Evolutionary conservation across 2,113 vertebrate species (phyloP), one percentile per base, ranked within the genome.

Genomic region (Oceanites oceanicus): DNA sequence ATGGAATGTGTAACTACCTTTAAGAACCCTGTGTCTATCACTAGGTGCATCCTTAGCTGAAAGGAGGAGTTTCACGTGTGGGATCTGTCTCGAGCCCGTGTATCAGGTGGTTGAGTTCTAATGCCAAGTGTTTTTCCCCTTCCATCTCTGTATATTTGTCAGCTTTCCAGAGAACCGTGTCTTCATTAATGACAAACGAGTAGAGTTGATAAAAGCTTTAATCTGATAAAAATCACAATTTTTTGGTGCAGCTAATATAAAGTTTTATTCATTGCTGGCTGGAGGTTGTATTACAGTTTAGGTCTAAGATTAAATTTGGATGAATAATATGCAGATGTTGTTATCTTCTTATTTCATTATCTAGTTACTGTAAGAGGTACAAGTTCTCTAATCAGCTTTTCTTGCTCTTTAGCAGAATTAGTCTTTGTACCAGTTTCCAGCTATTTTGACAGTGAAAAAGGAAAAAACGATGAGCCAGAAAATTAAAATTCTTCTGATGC

Each of bases 401-500:
- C 75, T 90, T 96, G 87, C 80, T 96, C 45, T 90, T 84, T 84
- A 93, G 91, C 62, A 93, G 95, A 97, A 96, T 95, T 94, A 95
- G 83, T 66, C 76, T 97, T 92, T 90, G 72, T 95, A 92, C 80
- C 36, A 22, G 53, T 97, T 97, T 91, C 74, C 58, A 42, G 88
- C 77, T 85, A 84, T 50, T 85, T 95, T 96, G 94, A 92, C 80
- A 96, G 25, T 92, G 86, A 97, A 96, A 79, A 97, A 94, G 75
- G 65, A 85, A 95, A 75, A 92, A 89, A 34, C 21, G 59, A 82
- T 76, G 85, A 97, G 81, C 87, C 94, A 97, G 95, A 97, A 98
- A 98, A 98, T 96, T 73, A 96, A 95, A 97, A 85, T 91, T 82
- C 70, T 92, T 98, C 75, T 90, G 80, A 86, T 95, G 74, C 94